Evolutionary conservation across 2,888 invertebrate genomes (phyloP), one percentile per base, ranked within the genome.

Genomic region (Dasypolia templi): DNA sequence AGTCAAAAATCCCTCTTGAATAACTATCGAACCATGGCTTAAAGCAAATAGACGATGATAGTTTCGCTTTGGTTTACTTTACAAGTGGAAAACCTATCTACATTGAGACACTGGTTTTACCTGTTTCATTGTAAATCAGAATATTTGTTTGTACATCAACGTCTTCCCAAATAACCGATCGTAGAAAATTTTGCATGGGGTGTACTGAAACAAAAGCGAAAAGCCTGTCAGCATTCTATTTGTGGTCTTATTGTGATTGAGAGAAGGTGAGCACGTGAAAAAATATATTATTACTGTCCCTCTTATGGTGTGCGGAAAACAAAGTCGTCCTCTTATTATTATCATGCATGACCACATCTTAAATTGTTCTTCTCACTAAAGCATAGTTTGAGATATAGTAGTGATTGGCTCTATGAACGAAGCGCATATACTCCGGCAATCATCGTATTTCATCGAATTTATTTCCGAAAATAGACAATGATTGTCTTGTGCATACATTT

Each of bases 121-220:
- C 94, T 78, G 86, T 90, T 82, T 94, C 94, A 66, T 84, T 87
- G 67, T 86, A 92, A n/a, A 88, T 46, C n/a, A 88, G 84, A 17
- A 87, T 67, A 44, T 88, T 88, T 0, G 95, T 94, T 75, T 95
- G 94, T 3, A 89, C 91, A 67, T 92, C 82, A 9, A 89, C 91
- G 61, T 94, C 91, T 76, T 92, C 92, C 91, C 91, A 92, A n/a
- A 91, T 32, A 7, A 89, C 66, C 0, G 91, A 85, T 0, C 87
- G 90, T 78, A 91, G 89, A 39, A 93, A 80, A 74, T 89, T 90
- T 49, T 91, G 81, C 79, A 90, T 82, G 75, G 90, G 80, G 4
- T 87, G 88, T 19, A 84, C 94, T 95, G 89, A 62, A 90, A 91
- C n/a, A 78, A 42, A 29, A 46, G 53, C 0, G 4, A 53, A 53